phyloP scores from a whole-genome alignment of 2,888 invertebrate species.

The Camponotus fellah region DNA sequence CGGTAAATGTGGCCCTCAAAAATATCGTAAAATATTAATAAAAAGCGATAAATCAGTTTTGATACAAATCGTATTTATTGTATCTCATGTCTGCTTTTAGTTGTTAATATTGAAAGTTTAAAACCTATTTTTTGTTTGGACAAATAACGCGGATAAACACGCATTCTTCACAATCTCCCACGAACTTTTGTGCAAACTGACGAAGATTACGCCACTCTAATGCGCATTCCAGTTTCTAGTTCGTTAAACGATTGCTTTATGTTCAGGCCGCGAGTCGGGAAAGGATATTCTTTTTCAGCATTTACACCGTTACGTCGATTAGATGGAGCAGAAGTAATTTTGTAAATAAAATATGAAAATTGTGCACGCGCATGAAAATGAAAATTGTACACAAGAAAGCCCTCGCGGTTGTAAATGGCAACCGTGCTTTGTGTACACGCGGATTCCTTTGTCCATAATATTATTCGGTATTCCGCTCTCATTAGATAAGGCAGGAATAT shows the following conservation, averaged over 20 bases:
- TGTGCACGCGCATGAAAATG: slow-evolving; percentile 4
- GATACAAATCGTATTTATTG: slow-evolving; percentile 6
- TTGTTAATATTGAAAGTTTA: not conserved
- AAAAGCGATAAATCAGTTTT: not conserved
- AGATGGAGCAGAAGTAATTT: slow-evolving; percentile 62
- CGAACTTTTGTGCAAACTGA: slow-evolving; percentile 2
- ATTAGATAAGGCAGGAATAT: slow-evolving; percentile 47
- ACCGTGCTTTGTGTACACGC: not conserved
- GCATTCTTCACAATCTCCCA: slow-evolving; percentile 1
- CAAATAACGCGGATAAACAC: not conserved
- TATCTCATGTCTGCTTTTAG: not conserved
- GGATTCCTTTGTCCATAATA: slow-evolving; percentile 28
- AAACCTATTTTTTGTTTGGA: not conserved
- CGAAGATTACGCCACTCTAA: slow-evolving; percentile 61
- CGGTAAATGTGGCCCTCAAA: not conserved
- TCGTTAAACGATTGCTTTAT: slow-evolving; percentile 67
- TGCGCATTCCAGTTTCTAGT: slow-evolving; percentile 76
- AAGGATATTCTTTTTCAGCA: slow-evolving; percentile 24
- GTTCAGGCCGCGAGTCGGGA: slow-evolving; percentile 22
- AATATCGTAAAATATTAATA: not conserved
- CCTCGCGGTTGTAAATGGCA: slow-evolving; percentile 6
- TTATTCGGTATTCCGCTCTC: slow-evolving; percentile 6
- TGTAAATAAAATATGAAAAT: slow-evolving; percentile 44
- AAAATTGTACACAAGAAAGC: slow-evolving; percentile 33
- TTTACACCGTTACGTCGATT: slow-evolving; percentile 62